Base-by-base conservation (phyloP, 2,797 vertebrate genomes). In the Peromyscus eremicus region DNA sequence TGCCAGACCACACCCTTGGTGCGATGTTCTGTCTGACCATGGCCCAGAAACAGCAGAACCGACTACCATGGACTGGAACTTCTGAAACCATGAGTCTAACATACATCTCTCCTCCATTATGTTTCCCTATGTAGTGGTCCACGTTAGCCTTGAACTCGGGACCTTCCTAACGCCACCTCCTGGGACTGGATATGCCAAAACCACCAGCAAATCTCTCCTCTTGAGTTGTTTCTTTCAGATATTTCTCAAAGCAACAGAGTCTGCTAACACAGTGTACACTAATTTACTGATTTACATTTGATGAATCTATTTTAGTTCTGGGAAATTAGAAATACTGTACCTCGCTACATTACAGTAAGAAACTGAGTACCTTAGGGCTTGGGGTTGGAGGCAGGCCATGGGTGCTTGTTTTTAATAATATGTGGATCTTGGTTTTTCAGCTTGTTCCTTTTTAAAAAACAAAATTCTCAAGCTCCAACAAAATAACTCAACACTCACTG, bases 401-500 rank as follows among this genome's bases (percentile, higher is more conserved):
- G 21, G 11, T 21, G 12, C 40, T 52, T 75, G 64, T 71, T 92
- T 94, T 89, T n/a, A 79, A 55, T 11, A 62, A 43, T 2, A 21
- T 27, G 32, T 76, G 32, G 77, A 83, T 89, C 81, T 86, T 92
- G 92, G 64, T 66, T 32, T 55, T 49, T 83, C 73, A 93, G 49
- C 79, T 94, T 34, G 27, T 92, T 89, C 66, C 23, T 94, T 91
- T 76, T 5, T n/a, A 76, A 49, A 29, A 77, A 70, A 25, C 37
- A 73, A 73, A 73, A 73, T 12, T 5, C 92, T 96, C 64, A 23
- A 17, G 83, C 0, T 13, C 75, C 55, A 93, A 88, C 75, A 34
- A 96, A 96, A 94, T 57, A 80, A 62, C 81, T 94, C 88, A 94
- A 92, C 21, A 84, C 32, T 34, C 91, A 89, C 70, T 91, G 71